Conservation (phyloP, 2,888 invertebrate genomes). For the Teinopalpus imperialis region DNA sequence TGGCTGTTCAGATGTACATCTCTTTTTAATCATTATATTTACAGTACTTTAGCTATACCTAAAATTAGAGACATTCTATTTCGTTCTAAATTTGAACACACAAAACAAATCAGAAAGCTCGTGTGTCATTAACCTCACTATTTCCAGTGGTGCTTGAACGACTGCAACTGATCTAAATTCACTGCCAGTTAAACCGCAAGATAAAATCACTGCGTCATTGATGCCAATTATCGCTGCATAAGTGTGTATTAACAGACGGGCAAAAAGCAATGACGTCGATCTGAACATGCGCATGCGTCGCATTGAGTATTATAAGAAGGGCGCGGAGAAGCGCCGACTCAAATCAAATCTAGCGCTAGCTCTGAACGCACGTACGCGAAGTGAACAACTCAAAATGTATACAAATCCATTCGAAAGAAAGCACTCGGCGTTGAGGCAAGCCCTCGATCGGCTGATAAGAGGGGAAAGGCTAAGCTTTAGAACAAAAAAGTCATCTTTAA, state of each 20-base stretch:
- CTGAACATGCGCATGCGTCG: conserved; percentile 51
- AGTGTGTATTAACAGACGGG: conserved; percentile 22
- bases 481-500: conserved; percentile 52
- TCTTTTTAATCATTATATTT: too few species aligned
- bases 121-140: conserved; percentile 17
- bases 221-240: conserved; percentile 20
- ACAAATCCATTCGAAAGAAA: conserved; percentile 87
- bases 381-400: conserved; percentile 72
- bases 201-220: conserved; percentile 16
- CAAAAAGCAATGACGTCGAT: conserved; percentile 38
- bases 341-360: conserved; percentile 41
- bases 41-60: background rate
- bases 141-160: background rate
- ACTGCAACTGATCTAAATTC: background rate
- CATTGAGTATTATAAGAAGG: conserved; percentile 49
- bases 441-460: conserved; percentile 83
- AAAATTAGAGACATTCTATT: conserved; percentile 2
- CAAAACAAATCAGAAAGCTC: conserved; percentile 16
- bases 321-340: conserved; percentile 35
- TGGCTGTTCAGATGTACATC: too few species aligned
- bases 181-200: too few species aligned
- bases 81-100: conserved; percentile 1
- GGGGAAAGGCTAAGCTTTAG: conserved; percentile 71
- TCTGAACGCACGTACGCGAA: conserved; percentile 44
- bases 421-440: conserved; percentile 85